Percentiles rank a stretch among this genome's conserved stretches.
phyloP scores from a whole-genome alignment of 2,113 vertebrate genomes.

The Phaethornis superciliosus region DNA sequence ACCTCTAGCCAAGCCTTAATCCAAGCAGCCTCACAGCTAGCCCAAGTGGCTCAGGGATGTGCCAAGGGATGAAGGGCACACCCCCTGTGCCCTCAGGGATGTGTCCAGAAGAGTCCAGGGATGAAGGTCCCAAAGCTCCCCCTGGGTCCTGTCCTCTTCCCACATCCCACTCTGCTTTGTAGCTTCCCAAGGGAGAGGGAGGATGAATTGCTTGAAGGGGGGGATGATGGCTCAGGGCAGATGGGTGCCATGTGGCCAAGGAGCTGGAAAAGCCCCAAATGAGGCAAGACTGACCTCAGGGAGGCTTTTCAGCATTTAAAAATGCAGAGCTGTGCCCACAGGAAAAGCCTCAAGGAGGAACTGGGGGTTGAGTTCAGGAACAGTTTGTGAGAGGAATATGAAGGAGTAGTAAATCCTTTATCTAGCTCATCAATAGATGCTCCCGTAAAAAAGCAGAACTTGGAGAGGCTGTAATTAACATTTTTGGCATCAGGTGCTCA shows the following conservation, averaged over 20 bases:
- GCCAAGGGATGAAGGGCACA: no score
- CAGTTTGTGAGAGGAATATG: background rate
- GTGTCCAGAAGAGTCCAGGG: background rate
- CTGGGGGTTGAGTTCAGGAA: background rate
- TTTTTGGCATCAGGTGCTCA: background rate
- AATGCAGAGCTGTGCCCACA: background rate
- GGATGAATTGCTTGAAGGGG: background rate
- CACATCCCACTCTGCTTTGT: background rate
- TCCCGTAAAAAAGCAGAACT: background rate
- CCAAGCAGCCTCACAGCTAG: background rate
- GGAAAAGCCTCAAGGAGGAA: background rate
- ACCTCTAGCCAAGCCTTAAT: background rate
- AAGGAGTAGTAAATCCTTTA: background rate
- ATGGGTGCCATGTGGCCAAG: fast-evolving
- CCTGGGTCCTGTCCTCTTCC: background rate
- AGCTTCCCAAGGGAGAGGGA: background rate
- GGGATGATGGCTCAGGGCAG: background rate
- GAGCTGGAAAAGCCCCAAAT: background rate
- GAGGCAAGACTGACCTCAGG: background rate
- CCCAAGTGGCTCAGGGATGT: background rate
- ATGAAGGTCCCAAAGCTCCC: background rate
- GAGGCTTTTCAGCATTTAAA: background rate
- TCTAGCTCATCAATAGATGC: background rate
- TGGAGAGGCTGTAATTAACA: background rate
- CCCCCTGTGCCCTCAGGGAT: no score